Base-by-base conservation (phyloP, 2,797 vertebrate genomes). In the Varecia variegata region DNA sequence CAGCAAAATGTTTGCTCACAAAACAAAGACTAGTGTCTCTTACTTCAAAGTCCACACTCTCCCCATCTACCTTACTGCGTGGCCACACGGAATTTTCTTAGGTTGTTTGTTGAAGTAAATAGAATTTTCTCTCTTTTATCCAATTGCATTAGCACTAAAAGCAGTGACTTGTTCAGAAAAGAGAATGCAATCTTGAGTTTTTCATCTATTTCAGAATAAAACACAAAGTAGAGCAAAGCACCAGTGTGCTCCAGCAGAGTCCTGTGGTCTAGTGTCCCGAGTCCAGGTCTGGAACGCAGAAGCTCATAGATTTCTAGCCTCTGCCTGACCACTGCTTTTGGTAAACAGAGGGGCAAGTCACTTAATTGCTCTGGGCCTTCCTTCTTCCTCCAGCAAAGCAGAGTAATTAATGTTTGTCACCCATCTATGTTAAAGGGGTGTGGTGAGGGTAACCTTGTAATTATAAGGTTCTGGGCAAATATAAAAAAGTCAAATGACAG, bases 381-480 rank as follows among this genome's bases (percentile, higher is more conserved):
- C 40, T 88, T 93, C 68, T 14, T 91, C 45, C 35, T 79, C 56
- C 70, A 80, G 85, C 6, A 92, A 88, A 80, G 62, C 60, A 80
- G 35, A 21, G 32, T 60, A 79, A 91, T 92, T 85, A 60, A 20
- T 86, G 77, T 81, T 88, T 97, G 56, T 45, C 85, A 71, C 52
- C 7, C 40, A 43, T 82, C 68, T 90, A 43, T 88, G 73, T 93
- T 38, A 65, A 86, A 76, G 58, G 60, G 32, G n/a, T 92, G 13
- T 96, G 86, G 62, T 83, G 52, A 88, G 30, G 17, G 27, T 80
- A 94, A 92, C 76, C 47, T 93, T 13, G 13, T 90, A 79, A 96
- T 93, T 96, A 96, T 45, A 82, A 86, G n/a, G 21, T 94, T 96
- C 73, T 94, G 67, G 52, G 40, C 23, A 93, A 88, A 92, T 67